Evolutionary conservation across 2,888 invertebrate species (phyloP).

Genomic region (Aethes cnicana): DNA sequence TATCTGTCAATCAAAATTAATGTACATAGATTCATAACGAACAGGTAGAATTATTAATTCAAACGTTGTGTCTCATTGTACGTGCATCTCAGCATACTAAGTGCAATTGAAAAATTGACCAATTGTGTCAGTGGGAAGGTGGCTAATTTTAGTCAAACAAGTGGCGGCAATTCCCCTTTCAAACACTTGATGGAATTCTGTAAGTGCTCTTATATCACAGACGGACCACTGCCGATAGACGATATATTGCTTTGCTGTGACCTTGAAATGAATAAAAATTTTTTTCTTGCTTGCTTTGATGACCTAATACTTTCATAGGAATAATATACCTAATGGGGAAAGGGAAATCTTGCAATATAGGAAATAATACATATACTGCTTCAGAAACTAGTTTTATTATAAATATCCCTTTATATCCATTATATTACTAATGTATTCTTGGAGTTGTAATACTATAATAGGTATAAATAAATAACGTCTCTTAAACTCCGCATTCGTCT

Average conservation of each 20-base stretch:
- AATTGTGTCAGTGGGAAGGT: slow-evolving; percentile 65
- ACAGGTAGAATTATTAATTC: slow-evolving; percentile 4
- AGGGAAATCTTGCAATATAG: too few relatives aligned
- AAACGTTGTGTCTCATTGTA: slow-evolving; percentile 41
- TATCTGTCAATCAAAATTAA: slow-evolving; percentile 22
- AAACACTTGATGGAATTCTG: slow-evolving; percentile 33
- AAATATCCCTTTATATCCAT: slow-evolving; percentile 19
- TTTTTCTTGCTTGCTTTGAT: too few relatives aligned
- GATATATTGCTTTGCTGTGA: too few relatives aligned
- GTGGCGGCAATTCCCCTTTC: slow-evolving; percentile 59
- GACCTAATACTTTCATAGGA: too few relatives aligned
- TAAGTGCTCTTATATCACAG: slow-evolving; percentile 1
- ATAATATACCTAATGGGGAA: too few relatives aligned
- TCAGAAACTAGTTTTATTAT: slow-evolving; percentile 24
- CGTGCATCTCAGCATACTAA: slow-evolving; percentile 66
- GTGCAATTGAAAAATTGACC: slow-evolving; percentile 79
- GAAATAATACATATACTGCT: background rate
- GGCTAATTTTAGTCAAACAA: slow-evolving; percentile 60
- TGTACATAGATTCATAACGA: too few relatives aligned
- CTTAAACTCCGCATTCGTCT: slow-evolving; percentile 40
- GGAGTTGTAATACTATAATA: slow-evolving; percentile 28
- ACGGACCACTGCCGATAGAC: slow-evolving; percentile 5
- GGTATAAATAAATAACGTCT: slow-evolving; percentile 20
- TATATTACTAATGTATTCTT: too few relatives aligned
- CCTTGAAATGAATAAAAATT: too few relatives aligned